Evolutionary conservation across 2,797 vertebrate genomes (phyloP).

Genomic region (Scyliorhinus canicula): DNA sequence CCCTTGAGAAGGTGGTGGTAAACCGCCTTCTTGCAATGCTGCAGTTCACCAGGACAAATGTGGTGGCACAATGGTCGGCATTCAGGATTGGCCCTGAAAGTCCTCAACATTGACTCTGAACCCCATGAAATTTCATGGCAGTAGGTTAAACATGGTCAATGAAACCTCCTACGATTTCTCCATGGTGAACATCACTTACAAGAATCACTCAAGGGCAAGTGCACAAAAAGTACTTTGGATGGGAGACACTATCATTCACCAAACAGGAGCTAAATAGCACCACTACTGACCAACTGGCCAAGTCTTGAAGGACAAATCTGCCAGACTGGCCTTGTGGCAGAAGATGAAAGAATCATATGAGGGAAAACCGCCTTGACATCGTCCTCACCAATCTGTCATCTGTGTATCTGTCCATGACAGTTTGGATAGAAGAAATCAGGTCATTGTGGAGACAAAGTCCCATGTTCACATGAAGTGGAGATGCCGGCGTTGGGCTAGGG

Average conservation of each 20-base stretch:
- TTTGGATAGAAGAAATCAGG: neutral
- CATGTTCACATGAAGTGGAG: neutral
- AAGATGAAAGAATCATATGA: neutral
- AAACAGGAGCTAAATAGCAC: neutral
- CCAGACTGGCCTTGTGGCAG: no score
- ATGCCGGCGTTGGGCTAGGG: no score
- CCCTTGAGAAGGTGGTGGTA: no score
- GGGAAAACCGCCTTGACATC: neutral
- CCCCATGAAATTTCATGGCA: neutral
- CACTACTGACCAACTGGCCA: neutral
- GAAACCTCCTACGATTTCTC: neutral
- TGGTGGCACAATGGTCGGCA: neutral
- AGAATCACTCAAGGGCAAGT: neutral
- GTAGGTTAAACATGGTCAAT: neutral
- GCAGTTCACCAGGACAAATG: neutral
- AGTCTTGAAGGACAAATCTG: no score
- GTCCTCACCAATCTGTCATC: neutral
- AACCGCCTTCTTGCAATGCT: no score
- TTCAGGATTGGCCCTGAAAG: neutral
- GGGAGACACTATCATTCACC: no score
- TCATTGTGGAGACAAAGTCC: neutral
- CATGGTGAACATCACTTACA: neutral
- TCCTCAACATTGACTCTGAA: neutral
- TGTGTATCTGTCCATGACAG: neutral
- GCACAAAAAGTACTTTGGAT: no score